Evolutionary conservation across 2,888 invertebrate genomes (phyloP).

Genomic region (Drosophila dives): DNA sequence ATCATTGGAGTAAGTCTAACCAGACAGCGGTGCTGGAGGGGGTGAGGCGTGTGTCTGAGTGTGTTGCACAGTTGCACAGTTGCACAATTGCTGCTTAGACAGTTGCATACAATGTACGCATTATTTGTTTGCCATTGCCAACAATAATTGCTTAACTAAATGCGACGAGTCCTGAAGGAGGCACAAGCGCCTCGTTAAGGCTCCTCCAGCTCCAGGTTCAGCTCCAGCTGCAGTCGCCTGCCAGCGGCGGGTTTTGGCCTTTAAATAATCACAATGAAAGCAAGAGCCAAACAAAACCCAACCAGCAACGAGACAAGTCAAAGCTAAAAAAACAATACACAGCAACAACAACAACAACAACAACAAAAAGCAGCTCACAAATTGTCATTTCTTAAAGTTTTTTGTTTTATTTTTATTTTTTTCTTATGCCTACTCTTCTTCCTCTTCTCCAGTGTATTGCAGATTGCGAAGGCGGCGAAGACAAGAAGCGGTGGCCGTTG

Average conservation of each 20-base stretch:
- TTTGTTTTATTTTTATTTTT: conserved; percentile 20
- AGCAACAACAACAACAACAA: conserved; percentile 39
- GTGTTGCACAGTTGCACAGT: conserved; percentile 6
- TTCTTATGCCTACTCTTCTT: background rate
- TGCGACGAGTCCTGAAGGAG: conserved; percentile 68
- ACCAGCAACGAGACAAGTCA: conserved; percentile 48
- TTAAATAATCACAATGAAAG: conserved; percentile 80
- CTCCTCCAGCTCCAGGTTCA: conserved; percentile 9
- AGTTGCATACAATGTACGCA: conserved; percentile 74
- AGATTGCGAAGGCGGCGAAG: conserved; percentile 78
- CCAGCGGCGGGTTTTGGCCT: conserved; percentile 50
- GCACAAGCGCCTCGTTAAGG: conserved; percentile 74
- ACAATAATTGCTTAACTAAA: conserved; percentile 79
- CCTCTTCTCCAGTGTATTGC: conserved; percentile 37
- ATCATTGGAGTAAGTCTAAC: conserved; percentile 70
- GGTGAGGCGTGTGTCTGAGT: background rate
- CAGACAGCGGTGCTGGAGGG: conserved; percentile 1
- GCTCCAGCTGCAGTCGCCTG: conserved; percentile 9
- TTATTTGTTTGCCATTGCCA: conserved; percentile 79
- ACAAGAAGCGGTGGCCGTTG: conserved; percentile 58
- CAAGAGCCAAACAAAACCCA: conserved; percentile 45
- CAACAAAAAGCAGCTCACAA: conserved; percentile 77
- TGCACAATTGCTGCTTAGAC: conserved; percentile 52
- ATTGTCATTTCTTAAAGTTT: conserved; percentile 81
- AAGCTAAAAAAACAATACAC: conserved; percentile 57